Conservation (phyloP, 2,888 invertebrate species). For the Hyposoter didymator region DNA sequence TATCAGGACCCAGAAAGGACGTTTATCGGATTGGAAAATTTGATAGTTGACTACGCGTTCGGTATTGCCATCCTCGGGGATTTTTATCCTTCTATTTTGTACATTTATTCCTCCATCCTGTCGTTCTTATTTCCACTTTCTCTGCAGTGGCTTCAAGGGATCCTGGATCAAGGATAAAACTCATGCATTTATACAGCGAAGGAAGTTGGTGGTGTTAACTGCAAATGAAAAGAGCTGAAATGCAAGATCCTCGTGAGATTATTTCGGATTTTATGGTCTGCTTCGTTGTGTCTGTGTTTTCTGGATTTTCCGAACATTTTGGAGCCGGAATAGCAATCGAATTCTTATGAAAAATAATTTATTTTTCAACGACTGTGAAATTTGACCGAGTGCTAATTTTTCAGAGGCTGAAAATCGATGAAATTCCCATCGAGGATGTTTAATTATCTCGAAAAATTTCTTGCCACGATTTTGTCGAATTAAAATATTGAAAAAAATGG, state of each 20-base stretch:
- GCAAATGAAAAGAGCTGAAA: slow-evolving; percentile 49
- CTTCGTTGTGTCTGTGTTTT: not conserved
- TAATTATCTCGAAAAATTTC: too few species aligned
- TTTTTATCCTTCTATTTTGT: slow-evolving; percentile 57
- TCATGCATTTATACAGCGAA: slow-evolving; percentile 22
- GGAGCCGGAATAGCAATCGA: too few species aligned
- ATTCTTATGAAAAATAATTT: too few species aligned
- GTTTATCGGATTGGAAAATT: slow-evolving; percentile 65
- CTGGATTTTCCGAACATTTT: not conserved
- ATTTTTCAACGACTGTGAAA: too few species aligned
- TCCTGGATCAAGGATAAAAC: slow-evolving; percentile 32
- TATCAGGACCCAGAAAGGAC: slow-evolving; percentile 44
- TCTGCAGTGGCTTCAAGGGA: slow-evolving; percentile 26
- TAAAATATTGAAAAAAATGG: too few species aligned
- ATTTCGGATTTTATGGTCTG: not conserved
- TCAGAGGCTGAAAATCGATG: too few species aligned
- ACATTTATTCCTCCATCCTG: slow-evolving; percentile 35
- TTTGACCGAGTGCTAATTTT: too few species aligned
- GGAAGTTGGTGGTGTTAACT: slow-evolving; percentile 42
- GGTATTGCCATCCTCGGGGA: slow-evolving; percentile 50
- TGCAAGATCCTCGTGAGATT: slow-evolving; percentile 42
- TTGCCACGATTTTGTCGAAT: too few species aligned
- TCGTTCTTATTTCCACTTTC: slow-evolving; percentile 43
- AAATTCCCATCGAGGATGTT: too few species aligned
- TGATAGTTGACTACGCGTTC: slow-evolving; percentile 52